Conservation (phyloP, 2,888 invertebrate genomes). For the Argyresthia goedartella region DNA sequence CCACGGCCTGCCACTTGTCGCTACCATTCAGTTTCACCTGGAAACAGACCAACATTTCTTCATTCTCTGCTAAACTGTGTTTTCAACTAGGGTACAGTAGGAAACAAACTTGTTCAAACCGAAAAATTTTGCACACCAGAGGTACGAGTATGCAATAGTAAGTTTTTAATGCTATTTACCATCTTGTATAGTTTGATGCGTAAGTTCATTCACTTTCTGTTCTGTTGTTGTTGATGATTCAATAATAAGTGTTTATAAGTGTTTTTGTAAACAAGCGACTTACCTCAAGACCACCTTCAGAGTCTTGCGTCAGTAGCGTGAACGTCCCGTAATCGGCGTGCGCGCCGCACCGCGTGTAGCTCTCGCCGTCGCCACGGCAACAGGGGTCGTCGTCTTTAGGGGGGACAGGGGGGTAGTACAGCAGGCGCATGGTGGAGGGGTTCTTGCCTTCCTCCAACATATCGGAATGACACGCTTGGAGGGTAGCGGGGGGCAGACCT, state of each 20-base stretch:
- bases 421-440: slow-evolving; percentile 75
- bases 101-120: neutral
- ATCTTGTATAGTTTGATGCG: no score
- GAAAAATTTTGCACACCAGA: no score
- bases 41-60: no score
- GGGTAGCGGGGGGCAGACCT: slow-evolving; percentile 72
- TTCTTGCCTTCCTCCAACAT: slow-evolving; percentile 76
- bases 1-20: slow-evolving; percentile 80
- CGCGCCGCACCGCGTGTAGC: slow-evolving; percentile 75
- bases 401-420: slow-evolving; percentile 80
- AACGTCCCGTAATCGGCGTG: slow-evolving; percentile 84
- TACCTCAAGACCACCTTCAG: slow-evolving; percentile 80
- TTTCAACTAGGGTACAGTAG: neutral
- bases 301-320: slow-evolving; percentile 80
- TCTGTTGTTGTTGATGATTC: neutral
- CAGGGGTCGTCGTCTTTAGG: slow-evolving; percentile 71
- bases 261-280: no score
- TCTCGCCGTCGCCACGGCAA: slow-evolving; percentile 31
- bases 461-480: slow-evolving; percentile 75
- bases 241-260: neutral
- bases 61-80: neutral
- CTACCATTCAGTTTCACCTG: slow-evolving; percentile 75
- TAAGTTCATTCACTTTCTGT: no score
- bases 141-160: no score
- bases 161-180: no score